Evolutionary conservation across 1,140 invertebrate species (phyloP), one percentile per base, ranked within the genome.

Genomic region (Bombus sylvicola): DNA sequence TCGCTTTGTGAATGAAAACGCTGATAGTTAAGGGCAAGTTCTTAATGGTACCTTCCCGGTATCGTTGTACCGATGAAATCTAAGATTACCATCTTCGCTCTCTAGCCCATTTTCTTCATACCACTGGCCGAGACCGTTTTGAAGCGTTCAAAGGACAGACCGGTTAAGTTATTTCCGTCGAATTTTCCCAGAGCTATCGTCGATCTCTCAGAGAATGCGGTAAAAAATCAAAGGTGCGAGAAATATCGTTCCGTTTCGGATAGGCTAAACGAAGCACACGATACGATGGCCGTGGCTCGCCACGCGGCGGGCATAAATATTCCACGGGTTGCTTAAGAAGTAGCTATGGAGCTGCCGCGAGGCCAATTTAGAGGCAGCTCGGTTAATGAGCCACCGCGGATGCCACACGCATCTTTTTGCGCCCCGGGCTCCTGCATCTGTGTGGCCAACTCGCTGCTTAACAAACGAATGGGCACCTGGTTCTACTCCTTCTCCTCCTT

Each of bases 321-420:
- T 92, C 88, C 81, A 82, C 85, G 81, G 85, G 88, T 86, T 89
- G 90, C 87, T 92, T 86, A 91, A 92, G 91, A 92, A 92, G 91
- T 90, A 88, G 85, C 88, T 78, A 86, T 41, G 83, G 89, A 92
- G 93, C 92, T 91, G 93, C 93, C 93, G 92, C 92, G 92, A 68
- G 90, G 93, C 93, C 94, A 94, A 94, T 94, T 94, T 94, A 92
- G 93, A 94, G 92, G 93, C 93, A 93, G 93, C 92, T 93, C 92
- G 90, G 91, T 94, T 94, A 94, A 94, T 94, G 93, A 94, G 94
- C 93, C 89, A 93, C 91, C 92, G 91, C 91, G 92, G 90, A 94
- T 93, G 92, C 92, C 93, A 90, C 91, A 91, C 92, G 92, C 91
- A 93, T 93, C 89, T 94, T 94, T 93, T 94, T 94, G 92, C 87